These are phyloP conservation scores for Limnephilus auricula DNA, from an alignment of 2,888 invertebrate genomes.

Conservation along the genomic window DNA sequence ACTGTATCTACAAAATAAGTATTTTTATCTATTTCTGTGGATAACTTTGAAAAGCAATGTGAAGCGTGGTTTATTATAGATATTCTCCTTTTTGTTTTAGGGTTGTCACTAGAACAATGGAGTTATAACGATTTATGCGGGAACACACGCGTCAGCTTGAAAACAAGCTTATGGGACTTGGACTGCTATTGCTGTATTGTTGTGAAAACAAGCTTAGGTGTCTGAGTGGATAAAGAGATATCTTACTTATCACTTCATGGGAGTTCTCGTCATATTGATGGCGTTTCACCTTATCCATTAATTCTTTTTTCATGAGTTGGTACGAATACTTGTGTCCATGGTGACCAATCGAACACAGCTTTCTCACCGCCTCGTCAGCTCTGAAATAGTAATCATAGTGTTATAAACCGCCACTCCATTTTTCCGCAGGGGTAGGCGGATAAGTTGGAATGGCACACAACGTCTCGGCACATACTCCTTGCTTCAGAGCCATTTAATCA, in stretches of 20 bases:
- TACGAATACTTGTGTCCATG: slow-evolving; percentile 79
- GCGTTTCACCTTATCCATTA: slow-evolving; percentile 81
- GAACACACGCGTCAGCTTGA: too few species aligned
- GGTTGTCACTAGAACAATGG: too few species aligned
- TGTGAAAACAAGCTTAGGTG: too few species aligned
- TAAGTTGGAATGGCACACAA: not conserved
- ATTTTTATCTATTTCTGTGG: too few species aligned
- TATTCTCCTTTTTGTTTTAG: too few species aligned
- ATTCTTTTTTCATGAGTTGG: slow-evolving; percentile 75
- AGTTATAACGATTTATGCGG: too few species aligned
- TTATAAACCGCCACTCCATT: not conserved
- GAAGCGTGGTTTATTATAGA: too few species aligned
- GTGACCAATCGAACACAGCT: slow-evolving; percentile 84
- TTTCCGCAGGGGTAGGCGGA: not conserved
- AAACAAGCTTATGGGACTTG: too few species aligned
- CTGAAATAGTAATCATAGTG: slow-evolving; percentile 74
- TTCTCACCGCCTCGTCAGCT: slow-evolving; percentile 84
- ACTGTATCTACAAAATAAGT: too few species aligned
- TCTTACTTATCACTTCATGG: slow-evolving; percentile 84
- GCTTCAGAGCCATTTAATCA: not conserved
- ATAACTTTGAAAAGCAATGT: too few species aligned
- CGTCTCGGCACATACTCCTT: not conserved
- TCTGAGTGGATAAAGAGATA: too few species aligned
- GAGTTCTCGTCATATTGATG: slow-evolving; percentile 84
- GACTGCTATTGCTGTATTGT: too few species aligned